Conservation (phyloP, 1,140 invertebrate species). For the Drosophila carrolli region DNA sequence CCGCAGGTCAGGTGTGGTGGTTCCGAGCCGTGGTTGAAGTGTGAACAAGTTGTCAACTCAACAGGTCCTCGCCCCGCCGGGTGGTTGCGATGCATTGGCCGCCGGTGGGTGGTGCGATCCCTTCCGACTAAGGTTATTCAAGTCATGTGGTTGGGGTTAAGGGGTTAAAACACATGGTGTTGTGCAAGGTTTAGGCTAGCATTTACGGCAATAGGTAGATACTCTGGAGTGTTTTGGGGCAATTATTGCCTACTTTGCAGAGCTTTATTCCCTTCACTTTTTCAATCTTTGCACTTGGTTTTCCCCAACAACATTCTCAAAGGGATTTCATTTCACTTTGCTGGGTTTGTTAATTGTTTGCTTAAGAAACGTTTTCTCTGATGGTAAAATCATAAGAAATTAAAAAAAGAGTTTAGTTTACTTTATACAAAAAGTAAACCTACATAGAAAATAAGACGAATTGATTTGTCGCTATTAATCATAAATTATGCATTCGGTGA, state of each 20-base stretch:
- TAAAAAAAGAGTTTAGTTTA: too few species aligned
- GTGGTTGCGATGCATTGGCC: slow-evolving; percentile 42
- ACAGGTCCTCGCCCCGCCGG: slow-evolving; percentile 55
- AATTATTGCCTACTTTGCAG: background rate
- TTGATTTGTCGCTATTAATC: too few species aligned
- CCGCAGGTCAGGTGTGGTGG: slow-evolving; percentile 63
- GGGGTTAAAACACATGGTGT: slow-evolving; percentile 1
- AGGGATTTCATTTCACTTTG: background rate
- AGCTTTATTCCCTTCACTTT: background rate
- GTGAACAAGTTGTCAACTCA: slow-evolving; percentile 60
- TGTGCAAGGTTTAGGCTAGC: background rate
- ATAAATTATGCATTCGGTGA: too few species aligned
- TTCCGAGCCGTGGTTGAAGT: slow-evolving; percentile 39
- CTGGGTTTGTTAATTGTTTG: too few species aligned
- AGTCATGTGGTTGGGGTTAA: slow-evolving; percentile 46
- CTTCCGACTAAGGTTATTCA: slow-evolving; percentile 44
- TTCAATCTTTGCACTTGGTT: background rate
- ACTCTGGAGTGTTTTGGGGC: background rate
- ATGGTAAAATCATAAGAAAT: too few species aligned
- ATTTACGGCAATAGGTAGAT: background rate
- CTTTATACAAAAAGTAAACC: too few species aligned
- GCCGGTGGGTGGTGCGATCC: slow-evolving; percentile 19
- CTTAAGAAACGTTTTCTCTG: too few species aligned
- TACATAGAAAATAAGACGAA: too few species aligned
- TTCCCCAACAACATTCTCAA: background rate